These are phyloP conservation scores for Salarias fasciatus DNA, from an alignment of 2,797 vertebrate species.

Conservation along the genomic window DNA sequence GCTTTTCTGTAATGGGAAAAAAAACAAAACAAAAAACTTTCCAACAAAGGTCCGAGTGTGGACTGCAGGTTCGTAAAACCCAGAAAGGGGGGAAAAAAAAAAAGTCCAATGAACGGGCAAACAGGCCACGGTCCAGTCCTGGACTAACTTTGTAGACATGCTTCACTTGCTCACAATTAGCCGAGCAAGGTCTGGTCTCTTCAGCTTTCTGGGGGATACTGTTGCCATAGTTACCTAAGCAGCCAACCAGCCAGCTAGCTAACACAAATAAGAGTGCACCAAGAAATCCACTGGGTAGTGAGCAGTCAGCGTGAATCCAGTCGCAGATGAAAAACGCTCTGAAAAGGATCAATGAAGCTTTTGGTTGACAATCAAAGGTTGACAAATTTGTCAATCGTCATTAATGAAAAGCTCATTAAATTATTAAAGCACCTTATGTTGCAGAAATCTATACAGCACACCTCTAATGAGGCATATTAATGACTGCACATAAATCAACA, in stretches of 20 bases:
- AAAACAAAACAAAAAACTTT: too few relatives aligned
- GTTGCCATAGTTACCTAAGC: slow-evolving; percentile 77
- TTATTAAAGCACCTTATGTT: background rate
- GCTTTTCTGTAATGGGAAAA: too few relatives aligned
- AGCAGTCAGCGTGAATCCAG: slow-evolving; percentile 36
- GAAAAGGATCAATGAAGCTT: slow-evolving; percentile 3
- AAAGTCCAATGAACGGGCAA: background rate
- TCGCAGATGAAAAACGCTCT: slow-evolving; percentile 32
- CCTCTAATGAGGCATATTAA: slow-evolving; percentile 11
- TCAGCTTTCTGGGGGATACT: slow-evolving; percentile 68
- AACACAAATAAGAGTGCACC: slow-evolving; percentile 66
- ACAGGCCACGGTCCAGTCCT: slow-evolving; percentile 9
- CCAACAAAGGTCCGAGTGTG: too few relatives aligned
- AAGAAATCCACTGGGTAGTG: slow-evolving; percentile 54
- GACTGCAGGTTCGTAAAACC: background rate
- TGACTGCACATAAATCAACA: slow-evolving; percentile 27
- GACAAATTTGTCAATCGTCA: slow-evolving; percentile 9
- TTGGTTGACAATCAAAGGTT: slow-evolving; percentile 1
- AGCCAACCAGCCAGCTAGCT: slow-evolving; percentile 69
- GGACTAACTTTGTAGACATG: slow-evolving; percentile 63
- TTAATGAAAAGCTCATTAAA: slow-evolving; percentile 7
- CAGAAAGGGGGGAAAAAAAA: background rate
- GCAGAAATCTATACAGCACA: background rate
- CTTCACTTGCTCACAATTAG: slow-evolving; percentile 74
- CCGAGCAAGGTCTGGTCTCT: slow-evolving; percentile 52